A percentile compares a stretch with the other conserved stretches of the same genome.
These are phyloP conservation scores for Ceriagrion tenellum DNA, from an alignment of 2,888 invertebrate genomes.

Conservation along the genomic window DNA sequence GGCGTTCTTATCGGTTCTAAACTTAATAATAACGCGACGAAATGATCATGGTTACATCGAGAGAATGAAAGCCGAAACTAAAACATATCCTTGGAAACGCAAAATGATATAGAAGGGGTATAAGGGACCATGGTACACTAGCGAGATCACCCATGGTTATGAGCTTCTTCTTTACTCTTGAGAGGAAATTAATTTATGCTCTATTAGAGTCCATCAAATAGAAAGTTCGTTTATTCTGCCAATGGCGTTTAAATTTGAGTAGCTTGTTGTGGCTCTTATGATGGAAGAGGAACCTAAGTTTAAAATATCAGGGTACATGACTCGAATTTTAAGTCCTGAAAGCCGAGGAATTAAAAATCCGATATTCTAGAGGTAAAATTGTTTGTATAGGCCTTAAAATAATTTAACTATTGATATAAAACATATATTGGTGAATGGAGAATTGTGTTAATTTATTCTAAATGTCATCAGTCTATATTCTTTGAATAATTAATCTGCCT, in stretches of 20 bases:
- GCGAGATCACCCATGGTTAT: background rate
- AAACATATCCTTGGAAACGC: background rate
- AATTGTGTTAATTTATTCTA: too few relatives aligned
- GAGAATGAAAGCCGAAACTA: background rate
- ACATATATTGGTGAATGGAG: too few relatives aligned
- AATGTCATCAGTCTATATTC: too few relatives aligned
- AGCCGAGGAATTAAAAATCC: background rate
- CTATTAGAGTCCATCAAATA: background rate
- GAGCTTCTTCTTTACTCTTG: background rate
- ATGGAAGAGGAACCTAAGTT: too few relatives aligned
- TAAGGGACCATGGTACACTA: background rate
- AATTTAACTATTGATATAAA: too few relatives aligned
- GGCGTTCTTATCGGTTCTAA: background rate
- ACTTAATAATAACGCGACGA: background rate
- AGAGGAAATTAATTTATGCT: background rate
- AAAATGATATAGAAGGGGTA: background rate
- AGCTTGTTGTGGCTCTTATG: too few relatives aligned
- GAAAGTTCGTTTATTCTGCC: background rate
- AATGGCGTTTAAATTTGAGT: too few relatives aligned
- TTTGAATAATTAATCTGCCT: too few relatives aligned
- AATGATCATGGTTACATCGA: background rate
- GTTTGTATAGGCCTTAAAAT: too few relatives aligned
- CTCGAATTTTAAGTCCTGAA: too few relatives aligned
- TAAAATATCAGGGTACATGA: too few relatives aligned
- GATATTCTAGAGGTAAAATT: too few relatives aligned